Evolutionary conservation across 2,888 invertebrate species (phyloP).

Genomic region (Apamea sordens): DNA sequence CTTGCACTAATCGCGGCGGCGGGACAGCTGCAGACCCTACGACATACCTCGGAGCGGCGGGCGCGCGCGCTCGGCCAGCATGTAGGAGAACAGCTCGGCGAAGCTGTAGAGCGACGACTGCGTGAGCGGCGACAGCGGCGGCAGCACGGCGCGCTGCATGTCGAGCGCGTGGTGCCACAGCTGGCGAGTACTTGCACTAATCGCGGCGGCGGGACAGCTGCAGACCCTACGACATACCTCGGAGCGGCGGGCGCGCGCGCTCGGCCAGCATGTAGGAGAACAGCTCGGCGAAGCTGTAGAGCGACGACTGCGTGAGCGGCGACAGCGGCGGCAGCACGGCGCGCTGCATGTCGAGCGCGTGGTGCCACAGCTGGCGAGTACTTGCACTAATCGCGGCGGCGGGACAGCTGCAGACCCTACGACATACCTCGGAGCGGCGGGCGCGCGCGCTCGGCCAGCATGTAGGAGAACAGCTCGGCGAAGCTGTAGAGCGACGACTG

Average conservation of each 20-base stretch:
- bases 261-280: constrained; percentile 98
- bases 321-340: constrained; percentile 97
- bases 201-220: not conserved
- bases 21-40: not conserved
- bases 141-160: constrained; percentile 98
- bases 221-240: constrained; percentile 77
- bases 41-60: constrained; percentile 90
- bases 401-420: not conserved
- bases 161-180: constrained; percentile 99
- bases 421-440: constrained; percentile 90
- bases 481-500: constrained; percentile 98
- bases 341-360: constrained; percentile 99
- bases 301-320: constrained; percentile 98
- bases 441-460: constrained; percentile 96
- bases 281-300: constrained; percentile 98
- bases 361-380: constrained; percentile 99
- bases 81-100: constrained; percentile 98
- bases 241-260: constrained; percentile 92
- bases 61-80: constrained; percentile 96
- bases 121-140: constrained; percentile 98
- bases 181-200: too few relatives aligned
- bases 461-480: constrained; percentile 98
- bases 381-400: not conserved
- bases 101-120: constrained; percentile 98
- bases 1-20: not conserved